A percentile compares a stretch with the other conserved stretches of the same genome.
Evolutionary conservation across 2,797 vertebrate species (phyloP).

Genomic region (Pantherophis vulpinus): DNA sequence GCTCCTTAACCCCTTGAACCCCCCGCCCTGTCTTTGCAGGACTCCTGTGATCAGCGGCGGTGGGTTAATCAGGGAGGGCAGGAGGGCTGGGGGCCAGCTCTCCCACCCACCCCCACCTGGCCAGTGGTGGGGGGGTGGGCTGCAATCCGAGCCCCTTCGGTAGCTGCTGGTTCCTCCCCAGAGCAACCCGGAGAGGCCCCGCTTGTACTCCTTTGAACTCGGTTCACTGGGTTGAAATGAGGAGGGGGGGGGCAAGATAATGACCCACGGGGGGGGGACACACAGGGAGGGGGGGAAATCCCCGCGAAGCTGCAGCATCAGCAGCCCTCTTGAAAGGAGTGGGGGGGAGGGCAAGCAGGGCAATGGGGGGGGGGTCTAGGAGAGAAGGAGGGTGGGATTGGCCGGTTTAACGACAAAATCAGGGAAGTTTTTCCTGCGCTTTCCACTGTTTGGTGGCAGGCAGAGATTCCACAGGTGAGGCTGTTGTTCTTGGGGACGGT

Average conservation of each 20-base stretch:
- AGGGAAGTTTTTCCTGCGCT: neutral
- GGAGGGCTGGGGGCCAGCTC: neutral
- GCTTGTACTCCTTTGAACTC: slow-evolving; percentile 19
- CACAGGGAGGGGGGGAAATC: neutral
- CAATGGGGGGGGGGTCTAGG: too few species aligned
- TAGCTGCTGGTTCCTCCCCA: slow-evolving; percentile 7
- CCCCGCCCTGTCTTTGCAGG: neutral
- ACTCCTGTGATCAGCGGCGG: slow-evolving; percentile 18
- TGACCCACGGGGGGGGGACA: neutral
- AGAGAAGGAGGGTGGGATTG: neutral
- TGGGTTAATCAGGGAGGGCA: slow-evolving; percentile 50
- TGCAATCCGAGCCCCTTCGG: slow-evolving; percentile 15
- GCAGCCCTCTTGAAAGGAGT: neutral
- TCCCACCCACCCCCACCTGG: neutral
- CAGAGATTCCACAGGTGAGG: neutral
- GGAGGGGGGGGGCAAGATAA: slow-evolving; percentile 13
- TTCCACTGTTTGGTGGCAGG: neutral
- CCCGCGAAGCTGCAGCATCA: neutral
- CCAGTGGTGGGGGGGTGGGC: neutral
- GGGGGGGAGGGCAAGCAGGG: neutral
- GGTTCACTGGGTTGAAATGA: neutral
- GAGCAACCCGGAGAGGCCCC: neutral
- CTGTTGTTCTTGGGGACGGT: too few species aligned
- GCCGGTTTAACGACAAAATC: neutral
- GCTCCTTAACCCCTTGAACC: slow-evolving; percentile 46